Evolutionary conservation across 2,797 vertebrate species (phyloP), one percentile per base, ranked within the genome.

Genomic region (Acipenser transmontanus): DNA sequence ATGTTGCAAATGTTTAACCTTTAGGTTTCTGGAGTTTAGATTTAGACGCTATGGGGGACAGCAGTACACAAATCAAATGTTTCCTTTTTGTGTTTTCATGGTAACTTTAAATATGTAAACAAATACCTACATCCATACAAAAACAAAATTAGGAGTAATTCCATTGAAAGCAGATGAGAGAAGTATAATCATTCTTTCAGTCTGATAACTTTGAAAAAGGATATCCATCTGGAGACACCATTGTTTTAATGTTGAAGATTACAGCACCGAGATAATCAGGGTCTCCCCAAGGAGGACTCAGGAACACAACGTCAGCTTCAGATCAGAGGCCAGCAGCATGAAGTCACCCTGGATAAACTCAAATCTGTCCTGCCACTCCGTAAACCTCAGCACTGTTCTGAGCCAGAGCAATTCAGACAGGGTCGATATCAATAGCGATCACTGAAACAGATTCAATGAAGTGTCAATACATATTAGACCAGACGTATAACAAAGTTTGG

Each of bases 191-290:
- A 34, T 34, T 34, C 34, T 34, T 34, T 34, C 34, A 34, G 1
- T 34, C 1, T 34, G 34, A 34, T 3, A 34, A 34, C 2, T 34
- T 34, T 34, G 34, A 34, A 17, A 80, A 97, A 98, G 95, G 97
- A 99, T 99, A 99, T 99, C 96, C 96, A 13, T 97, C 93, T 0
- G 89, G 97, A 65, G 85, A 91, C 85, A 99, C 98, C 95, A 99
- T 99, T 13, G 90, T 94, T 61, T 81, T 82, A 72, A 99, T 89
- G 81, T 99, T 79, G n/a, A 98, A 99, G 71, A 91, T 92, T 3
- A 97, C 90, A 0, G 95, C 92, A 0, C 86, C 90, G 60, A 96
- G 87, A 0, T 99, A 98, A 75, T 96, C 90, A 0, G 96, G 96
- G 0, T 96, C 97, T 0, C 96, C 97, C 96, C 97, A 99, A 0